Percentiles rank a stretch among this genome's conserved stretches.
These are phyloP conservation scores for Salminus brasiliensis DNA, from an alignment of 2,113 vertebrate species.

Conservation along the genomic window DNA sequence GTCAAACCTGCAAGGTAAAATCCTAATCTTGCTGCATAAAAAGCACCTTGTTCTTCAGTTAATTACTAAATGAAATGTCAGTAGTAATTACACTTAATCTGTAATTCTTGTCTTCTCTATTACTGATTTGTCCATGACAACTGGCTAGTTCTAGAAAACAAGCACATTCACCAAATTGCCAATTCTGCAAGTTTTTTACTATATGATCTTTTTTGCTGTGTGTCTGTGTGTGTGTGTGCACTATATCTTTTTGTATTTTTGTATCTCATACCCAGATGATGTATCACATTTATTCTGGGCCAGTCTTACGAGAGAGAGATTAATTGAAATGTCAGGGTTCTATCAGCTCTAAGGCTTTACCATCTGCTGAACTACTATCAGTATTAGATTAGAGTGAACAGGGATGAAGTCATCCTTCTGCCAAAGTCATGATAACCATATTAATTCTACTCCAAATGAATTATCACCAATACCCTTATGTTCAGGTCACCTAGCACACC, in stretches of 20 bases:
- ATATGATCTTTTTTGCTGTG: neutral
- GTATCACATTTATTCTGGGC: neutral
- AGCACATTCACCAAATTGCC: neutral
- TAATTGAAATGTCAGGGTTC: neutral
- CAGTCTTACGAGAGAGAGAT: neutral
- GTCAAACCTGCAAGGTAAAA: neutral
- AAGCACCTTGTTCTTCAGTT: neutral
- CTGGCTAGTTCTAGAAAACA: too few relatives aligned
- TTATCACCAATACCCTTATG: too few relatives aligned
- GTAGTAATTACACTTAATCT: neutral
- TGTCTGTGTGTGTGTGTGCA: neutral
- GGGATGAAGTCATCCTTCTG: neutral
- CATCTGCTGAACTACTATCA: neutral
- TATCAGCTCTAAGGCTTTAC: conserved; percentile 9
- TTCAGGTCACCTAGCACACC: neutral
- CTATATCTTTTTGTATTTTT: too few relatives aligned
- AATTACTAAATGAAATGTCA: neutral
- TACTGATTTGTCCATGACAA: too few relatives aligned
- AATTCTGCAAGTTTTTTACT: neutral
- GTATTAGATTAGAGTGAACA: conserved; percentile 1
- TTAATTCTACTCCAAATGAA: neutral
- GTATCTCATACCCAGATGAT: neutral
- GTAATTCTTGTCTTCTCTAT: too few relatives aligned
- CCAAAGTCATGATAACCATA: neutral
- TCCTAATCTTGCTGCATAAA: neutral